Conservation (phyloP, 2,888 invertebrate genomes). For the Campoletis raptor region DNA sequence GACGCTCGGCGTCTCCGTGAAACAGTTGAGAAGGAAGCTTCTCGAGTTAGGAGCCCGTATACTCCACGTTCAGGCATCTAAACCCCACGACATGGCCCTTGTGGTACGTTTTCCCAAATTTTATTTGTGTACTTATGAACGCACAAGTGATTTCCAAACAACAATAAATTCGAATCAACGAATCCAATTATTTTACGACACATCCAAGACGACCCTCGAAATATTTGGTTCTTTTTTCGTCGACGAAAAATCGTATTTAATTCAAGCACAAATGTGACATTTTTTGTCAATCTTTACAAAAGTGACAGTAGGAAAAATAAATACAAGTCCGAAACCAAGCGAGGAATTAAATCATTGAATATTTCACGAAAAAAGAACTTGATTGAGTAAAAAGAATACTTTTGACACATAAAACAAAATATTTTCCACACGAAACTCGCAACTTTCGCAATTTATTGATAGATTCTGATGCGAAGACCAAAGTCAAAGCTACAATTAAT, state of each 20-base stretch:
- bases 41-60: conserved; percentile 82
- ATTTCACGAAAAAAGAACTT: not conserved
- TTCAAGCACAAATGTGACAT: not conserved
- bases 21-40: conserved; percentile 83
- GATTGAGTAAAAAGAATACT: not conserved
- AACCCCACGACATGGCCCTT: conserved; percentile 83
- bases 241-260: not conserved
- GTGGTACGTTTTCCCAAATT: conserved; percentile 78
- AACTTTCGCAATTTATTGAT: not conserved
- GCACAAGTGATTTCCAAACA: not conserved
- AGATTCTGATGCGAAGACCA: not conserved
- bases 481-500: not conserved
- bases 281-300: not conserved
- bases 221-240: not conserved
- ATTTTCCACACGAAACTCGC: not conserved
- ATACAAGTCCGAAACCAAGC: not conserved
- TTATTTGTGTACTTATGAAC: not conserved
- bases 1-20: conserved; percentile 84
- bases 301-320: not conserved
- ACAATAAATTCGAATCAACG: not conserved
- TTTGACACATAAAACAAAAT: not conserved
- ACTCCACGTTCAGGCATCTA: conserved; percentile 82
- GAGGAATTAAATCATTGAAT: not conserved
- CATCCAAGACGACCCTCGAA: not conserved
- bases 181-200: not conserved